A percentile compares a stretch with the other conserved stretches of the same genome.
phyloP scores from a whole-genome alignment of 2,113 vertebrate species.

The Nesoenas mayeri region DNA sequence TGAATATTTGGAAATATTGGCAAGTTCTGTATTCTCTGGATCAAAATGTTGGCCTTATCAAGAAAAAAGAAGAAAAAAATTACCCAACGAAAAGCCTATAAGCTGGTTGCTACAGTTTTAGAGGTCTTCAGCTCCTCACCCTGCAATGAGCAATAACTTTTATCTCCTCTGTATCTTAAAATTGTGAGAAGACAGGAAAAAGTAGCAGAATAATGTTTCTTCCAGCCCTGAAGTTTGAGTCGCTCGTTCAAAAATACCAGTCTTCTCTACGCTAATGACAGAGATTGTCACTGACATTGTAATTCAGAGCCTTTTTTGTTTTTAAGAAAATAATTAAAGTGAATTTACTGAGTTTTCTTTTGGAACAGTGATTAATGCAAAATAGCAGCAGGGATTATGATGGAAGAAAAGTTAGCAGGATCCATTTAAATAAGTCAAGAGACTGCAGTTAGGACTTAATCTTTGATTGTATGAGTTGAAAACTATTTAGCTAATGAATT shows the following conservation, averaged over 20 bases:
- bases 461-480: not conserved
- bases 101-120: not conserved
- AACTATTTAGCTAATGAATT: conserved; percentile 39
- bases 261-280: not conserved
- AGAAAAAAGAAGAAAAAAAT: not conserved
- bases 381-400: not conserved
- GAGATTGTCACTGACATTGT: not conserved
- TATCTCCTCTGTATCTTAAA: not conserved
- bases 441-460: not conserved
- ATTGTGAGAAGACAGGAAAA: not conserved
- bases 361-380: not conserved
- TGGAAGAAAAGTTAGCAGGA: not conserved
- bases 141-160: not conserved
- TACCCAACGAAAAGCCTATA: not conserved
- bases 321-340: not conserved
- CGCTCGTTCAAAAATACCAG: not conserved
- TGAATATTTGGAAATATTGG: not conserved
- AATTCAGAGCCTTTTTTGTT: not conserved
- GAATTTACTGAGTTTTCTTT: conserved; percentile 9
- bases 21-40: not conserved
- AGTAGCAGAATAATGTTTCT: not conserved
- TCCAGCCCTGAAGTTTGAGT: not conserved
- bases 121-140: not conserved
- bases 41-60: not conserved
- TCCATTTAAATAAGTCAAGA: not conserved